Base-by-base conservation (phyloP, 2,113 vertebrate species). In the Vombatus ursinus region DNA sequence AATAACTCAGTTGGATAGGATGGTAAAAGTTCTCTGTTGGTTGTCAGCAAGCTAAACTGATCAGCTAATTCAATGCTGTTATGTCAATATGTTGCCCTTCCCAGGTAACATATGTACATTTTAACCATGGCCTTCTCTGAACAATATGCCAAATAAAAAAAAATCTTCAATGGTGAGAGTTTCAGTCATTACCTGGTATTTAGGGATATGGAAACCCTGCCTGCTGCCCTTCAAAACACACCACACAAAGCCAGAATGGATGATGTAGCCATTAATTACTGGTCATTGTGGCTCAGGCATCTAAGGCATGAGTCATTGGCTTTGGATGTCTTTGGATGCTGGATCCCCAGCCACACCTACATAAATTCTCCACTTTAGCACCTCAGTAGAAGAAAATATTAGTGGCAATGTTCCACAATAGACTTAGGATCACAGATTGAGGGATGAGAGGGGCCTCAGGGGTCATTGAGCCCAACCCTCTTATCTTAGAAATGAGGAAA, bases 121-220 rank as follows among this genome's bases (percentile, higher is more conserved):
- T 96, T 95, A 90, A 94, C 90, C 92, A 51, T 51, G 12, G 2
- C 14, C 16, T 90, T 90, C 44, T 24, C 26, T 31, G 11, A 8
- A 84, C 26, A 22, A 37, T 96, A 25, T 57, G 93, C 92, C 90
- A 92, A 92, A 26, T 89, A 47, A 94, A 94, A 7, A 19, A 47
- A 94, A 92, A 94, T 54, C 23, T 97, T 50, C 54, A 90, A 51
- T 1, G 28, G 90, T 91, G 91, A 90, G 14, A 89, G 90, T 92
- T 93, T 91, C 77, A 90, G 47, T 44, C 2, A 28, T 37, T 26
- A n/a, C 2, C 92, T 50, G 44, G 14, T 52, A 57, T 90, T 89
- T 49, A 44, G 52, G 91, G 52, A 31, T 50, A n/a, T 14, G 2
- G 25, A 23, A 0, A 48, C 31, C 4, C 50, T 25, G 52, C 19